Evolutionary conservation across 2,113 vertebrate species (phyloP).

Genomic region (Jacana jacana): DNA sequence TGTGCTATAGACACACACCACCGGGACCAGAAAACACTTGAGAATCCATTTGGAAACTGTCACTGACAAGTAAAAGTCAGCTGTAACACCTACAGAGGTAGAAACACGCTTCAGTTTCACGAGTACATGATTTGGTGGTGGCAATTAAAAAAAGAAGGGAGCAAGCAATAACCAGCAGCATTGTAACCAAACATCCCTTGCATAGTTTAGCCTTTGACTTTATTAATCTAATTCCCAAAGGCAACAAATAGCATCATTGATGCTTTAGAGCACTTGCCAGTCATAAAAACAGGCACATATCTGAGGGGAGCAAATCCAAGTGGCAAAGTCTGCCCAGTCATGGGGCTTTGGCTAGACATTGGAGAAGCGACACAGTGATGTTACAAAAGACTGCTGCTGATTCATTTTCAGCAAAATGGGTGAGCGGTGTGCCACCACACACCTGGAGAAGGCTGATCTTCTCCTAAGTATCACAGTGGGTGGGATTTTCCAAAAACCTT

Average conservation of each 20-base stretch:
- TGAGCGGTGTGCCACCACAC: too few species aligned
- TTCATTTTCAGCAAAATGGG: background rate
- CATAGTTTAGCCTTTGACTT: background rate
- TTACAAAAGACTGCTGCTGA: background rate
- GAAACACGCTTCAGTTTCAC: rapidly evolving
- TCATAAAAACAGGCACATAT: background rate
- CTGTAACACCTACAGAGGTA: background rate
- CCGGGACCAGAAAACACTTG: background rate
- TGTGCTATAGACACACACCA: background rate
- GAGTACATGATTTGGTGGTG: rapidly evolving
- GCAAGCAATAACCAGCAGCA: background rate
- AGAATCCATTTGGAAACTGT: background rate
- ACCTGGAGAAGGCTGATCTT: background rate
- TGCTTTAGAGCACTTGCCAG: background rate
- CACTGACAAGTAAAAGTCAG: rapidly evolving
- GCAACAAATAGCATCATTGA: background rate
- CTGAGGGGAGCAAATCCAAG: background rate
- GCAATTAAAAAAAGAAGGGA: background rate
- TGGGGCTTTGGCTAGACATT: rapidly evolving
- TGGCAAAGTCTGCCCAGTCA: background rate
- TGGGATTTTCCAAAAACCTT: background rate
- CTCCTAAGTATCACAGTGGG: rapidly evolving
- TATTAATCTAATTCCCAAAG: background rate
- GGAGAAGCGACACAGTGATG: rapidly evolving
- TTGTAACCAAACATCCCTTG: background rate